phyloP scores from a whole-genome alignment of 2,888 invertebrate genomes.

The Sesamia inferens region DNA sequence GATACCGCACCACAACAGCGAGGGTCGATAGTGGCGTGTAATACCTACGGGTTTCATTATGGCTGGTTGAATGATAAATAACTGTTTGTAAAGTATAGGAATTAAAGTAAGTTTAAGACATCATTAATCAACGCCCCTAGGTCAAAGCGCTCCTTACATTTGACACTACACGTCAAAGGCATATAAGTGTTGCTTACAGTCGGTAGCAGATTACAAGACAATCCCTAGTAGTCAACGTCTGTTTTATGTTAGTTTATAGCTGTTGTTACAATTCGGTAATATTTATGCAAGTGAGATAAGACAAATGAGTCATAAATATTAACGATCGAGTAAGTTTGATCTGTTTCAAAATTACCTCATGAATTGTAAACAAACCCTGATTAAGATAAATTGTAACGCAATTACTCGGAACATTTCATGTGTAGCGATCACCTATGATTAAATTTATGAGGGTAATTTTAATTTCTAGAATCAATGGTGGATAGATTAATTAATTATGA shows the following conservation, averaged over 20 bases:
- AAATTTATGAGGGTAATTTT: too few relatives aligned
- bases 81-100: background rate
- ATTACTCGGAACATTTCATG: background rate
- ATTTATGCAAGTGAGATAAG: too few relatives aligned
- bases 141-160: background rate
- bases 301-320: background rate
- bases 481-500: background rate
- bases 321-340: background rate
- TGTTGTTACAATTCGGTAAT: background rate
- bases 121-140: background rate
- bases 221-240: background rate
- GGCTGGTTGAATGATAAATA: background rate
- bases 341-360: background rate
- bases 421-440: too few relatives aligned
- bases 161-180: background rate
- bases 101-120: background rate
- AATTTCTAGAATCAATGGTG: too few relatives aligned
- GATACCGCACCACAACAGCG: too few relatives aligned
- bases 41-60: background rate
- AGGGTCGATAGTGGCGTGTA: background rate
- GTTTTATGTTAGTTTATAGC: constrained; percentile 28
- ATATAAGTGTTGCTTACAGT: background rate
- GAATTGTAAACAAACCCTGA: background rate
- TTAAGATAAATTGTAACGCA: background rate
- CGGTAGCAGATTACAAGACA: constrained; percentile 4